phyloP scores from a whole-genome alignment of 2,113 vertebrate species.

The Butastur rufipennis region DNA sequence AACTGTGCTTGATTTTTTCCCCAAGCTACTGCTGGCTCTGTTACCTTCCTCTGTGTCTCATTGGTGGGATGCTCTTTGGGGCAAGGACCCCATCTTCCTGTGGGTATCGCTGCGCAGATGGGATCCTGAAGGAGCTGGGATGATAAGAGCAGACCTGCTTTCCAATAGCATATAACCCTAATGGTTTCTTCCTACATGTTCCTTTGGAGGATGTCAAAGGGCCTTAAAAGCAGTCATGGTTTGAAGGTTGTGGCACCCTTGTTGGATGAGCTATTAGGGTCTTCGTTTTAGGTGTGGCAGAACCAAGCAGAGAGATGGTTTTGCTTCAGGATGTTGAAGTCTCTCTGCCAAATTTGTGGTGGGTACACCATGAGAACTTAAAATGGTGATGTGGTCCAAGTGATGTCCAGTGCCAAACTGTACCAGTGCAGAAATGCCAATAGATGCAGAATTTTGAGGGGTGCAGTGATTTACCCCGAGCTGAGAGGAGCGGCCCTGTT shows the following conservation, averaged over 20 bases:
- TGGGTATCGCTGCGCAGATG: not conserved
- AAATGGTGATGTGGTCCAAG: not conserved
- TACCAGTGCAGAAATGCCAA: not conserved
- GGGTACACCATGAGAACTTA: not conserved
- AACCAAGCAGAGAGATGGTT: not conserved
- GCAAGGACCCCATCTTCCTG: not conserved
- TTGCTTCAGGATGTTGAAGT: not conserved
- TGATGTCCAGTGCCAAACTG: not conserved
- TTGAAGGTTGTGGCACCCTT: not conserved
- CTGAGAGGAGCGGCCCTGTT: not conserved
- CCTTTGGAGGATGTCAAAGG: not conserved
- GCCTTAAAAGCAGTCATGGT: not conserved
- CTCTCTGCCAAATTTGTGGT: not conserved
- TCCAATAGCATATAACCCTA: fast-evolving
- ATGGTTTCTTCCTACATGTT: not conserved
- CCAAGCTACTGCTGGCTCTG: not conserved
- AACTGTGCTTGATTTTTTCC: not conserved
- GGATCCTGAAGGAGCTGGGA: not conserved
- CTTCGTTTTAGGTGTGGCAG: not conserved
- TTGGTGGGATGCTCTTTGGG: not conserved
- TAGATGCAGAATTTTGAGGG: not conserved
- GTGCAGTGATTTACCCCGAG: not conserved
- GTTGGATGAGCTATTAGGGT: not conserved
- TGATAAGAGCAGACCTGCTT: not conserved
- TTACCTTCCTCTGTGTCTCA: not conserved